These are phyloP conservation scores for Allobates femoralis DNA, from an alignment of 2,797 vertebrate genomes.

Conservation along the genomic window DNA sequence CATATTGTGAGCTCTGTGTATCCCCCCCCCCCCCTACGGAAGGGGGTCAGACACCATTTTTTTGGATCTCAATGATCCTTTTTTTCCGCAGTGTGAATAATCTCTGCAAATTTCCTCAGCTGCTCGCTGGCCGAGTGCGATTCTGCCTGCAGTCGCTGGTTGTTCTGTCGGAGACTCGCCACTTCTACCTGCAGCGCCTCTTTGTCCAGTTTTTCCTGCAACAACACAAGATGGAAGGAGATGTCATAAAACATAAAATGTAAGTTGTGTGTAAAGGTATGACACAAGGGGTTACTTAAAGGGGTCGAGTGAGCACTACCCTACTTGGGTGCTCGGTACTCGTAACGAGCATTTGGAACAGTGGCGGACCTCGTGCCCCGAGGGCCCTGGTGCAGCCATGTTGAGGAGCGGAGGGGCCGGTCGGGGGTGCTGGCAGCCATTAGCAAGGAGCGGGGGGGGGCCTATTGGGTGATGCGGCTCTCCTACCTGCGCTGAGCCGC, in stretches of 20 bases:
- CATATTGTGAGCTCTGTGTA: conserved; percentile 15
- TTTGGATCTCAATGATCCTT: conserved; percentile 65
- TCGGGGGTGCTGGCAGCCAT: too few species aligned
- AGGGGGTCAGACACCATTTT: not conserved
- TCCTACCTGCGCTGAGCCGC: too few species aligned
- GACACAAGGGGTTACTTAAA: not conserved
- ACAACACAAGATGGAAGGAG: not conserved
- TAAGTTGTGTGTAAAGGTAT: not conserved
- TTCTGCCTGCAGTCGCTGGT: conserved; percentile 90
- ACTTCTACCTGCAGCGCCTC: conserved; percentile 88
- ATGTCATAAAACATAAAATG: not conserved
- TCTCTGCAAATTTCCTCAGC: conserved; percentile 85
- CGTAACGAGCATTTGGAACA: too few species aligned
- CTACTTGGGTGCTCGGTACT: too few species aligned
- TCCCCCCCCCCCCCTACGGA: not conserved
- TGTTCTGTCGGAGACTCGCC: conserved; percentile 88
- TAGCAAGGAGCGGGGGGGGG: too few species aligned
- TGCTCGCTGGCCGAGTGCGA: conserved; percentile 85
- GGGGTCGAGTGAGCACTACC: too few species aligned
- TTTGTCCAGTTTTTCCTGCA: conserved; percentile 93
- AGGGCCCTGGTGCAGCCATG: too few species aligned
- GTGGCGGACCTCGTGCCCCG: too few species aligned
- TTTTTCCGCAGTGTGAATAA: conserved; percentile 78
- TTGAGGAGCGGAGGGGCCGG: too few species aligned
- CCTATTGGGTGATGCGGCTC: too few species aligned